phyloP scores from a whole-genome alignment of 1,140 invertebrate genomes.

The Ylistrum balloti region DNA sequence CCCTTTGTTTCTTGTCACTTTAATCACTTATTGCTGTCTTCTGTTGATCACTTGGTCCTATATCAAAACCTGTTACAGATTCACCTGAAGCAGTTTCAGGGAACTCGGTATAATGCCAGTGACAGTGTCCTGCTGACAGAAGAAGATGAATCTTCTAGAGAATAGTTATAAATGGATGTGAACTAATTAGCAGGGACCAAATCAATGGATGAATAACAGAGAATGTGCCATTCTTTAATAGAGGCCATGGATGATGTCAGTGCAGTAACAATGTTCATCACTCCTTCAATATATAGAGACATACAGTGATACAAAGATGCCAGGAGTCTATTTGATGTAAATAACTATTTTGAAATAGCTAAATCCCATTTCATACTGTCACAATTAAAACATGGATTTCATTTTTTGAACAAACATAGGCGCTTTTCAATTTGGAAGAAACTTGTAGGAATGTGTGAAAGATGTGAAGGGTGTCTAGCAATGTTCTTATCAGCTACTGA shows the following conservation, averaged over 20 bases:
- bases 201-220: neutral
- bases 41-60: too few relatives aligned
- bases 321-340: too few relatives aligned
- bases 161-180: neutral
- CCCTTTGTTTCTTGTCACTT: too few relatives aligned
- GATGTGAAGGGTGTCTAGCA: neutral
- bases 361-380: neutral
- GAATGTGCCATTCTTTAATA: neutral
- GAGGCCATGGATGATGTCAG: too few relatives aligned
- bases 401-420: neutral
- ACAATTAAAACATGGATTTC: neutral
- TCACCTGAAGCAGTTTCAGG: constrained; percentile 56
- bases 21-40: too few relatives aligned
- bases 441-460: neutral
- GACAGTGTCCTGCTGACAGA: constrained; percentile 40
- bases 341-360: neutral
- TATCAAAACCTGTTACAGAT: constrained; percentile 42
- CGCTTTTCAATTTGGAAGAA: neutral
- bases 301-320: too few relatives aligned
- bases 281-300: too few relatives aligned
- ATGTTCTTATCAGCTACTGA: neutral
- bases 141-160: neutral
- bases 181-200: neutral
- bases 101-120: constrained; percentile 53
- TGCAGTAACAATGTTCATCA: too few relatives aligned